These are phyloP conservation scores for Hiodon tergisus DNA, from an alignment of 2,113 vertebrate species.

Conservation along the genomic window DNA sequence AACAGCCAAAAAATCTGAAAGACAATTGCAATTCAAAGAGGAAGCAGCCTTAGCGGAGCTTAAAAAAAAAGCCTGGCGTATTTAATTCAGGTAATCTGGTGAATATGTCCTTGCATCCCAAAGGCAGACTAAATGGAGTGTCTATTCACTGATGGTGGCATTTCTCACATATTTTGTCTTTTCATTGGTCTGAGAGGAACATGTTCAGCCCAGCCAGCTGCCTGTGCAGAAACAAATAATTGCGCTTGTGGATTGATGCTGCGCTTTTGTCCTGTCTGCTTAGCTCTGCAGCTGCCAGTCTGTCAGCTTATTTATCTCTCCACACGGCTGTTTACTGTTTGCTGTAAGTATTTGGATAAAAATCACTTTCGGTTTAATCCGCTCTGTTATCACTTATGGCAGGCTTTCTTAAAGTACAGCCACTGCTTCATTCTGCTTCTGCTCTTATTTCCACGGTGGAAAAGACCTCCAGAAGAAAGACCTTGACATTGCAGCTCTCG, in stretches of 20 bases:
- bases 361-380: slow-evolving; percentile 16
- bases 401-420: neutral
- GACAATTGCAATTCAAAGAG: neutral
- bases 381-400: slow-evolving; percentile 16
- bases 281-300: neutral
- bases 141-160: neutral
- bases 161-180: slow-evolving; percentile 10
- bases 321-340: slow-evolving; percentile 21
- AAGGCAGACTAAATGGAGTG: neutral
- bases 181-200: neutral
- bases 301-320: slow-evolving; percentile 21
- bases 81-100: slow-evolving; percentile 13
- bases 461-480: neutral
- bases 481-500: neutral
- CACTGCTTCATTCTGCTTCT: neutral
- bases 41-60: neutral
- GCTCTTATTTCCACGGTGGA: neutral
- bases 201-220: slow-evolving; percentile 4
- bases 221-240: slow-evolving; percentile 10
- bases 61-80: neutral
- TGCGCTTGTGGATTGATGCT: slow-evolving; percentile 1
- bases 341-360: slow-evolving; percentile 22
- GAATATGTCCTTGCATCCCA: neutral
- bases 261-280: slow-evolving; percentile 6
- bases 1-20: neutral